Conservation (phyloP, 1,140 invertebrate species). For the Cyclina sinensis region DNA sequence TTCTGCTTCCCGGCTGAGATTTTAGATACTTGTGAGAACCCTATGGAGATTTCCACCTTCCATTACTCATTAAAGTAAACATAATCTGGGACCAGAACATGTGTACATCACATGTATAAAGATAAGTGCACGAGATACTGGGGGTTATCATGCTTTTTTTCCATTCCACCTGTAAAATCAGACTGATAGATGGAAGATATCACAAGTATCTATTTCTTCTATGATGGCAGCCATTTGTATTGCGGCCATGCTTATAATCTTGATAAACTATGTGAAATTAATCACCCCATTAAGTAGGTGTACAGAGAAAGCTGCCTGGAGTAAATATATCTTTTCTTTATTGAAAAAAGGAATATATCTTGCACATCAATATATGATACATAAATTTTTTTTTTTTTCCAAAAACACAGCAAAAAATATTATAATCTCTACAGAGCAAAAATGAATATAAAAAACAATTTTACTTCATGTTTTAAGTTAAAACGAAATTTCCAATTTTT, state of each 20-base stretch:
- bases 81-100: background rate
- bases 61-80: conserved; percentile 11
- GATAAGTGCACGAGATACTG: conserved; percentile 22
- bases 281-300: conserved; percentile 10
- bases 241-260: background rate
- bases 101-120: conserved; percentile 21
- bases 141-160: background rate
- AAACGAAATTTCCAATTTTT: no score
- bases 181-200: conserved; percentile 3
- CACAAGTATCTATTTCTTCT: background rate
- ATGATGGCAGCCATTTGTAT: background rate
- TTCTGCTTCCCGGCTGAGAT: background rate
- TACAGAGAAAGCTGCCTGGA: no score
- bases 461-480: no score
- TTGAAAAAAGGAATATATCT: no score
- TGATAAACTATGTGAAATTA: conserved; percentile 18
- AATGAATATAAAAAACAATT: no score
- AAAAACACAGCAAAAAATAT: no score
- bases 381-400: no score
- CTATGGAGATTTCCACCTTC: background rate
- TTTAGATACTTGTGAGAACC: conserved; percentile 6
- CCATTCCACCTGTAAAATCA: conserved; percentile 25
- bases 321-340: no score
- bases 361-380: no score
- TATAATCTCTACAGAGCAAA: no score